Base-by-base conservation (phyloP, 2,797 vertebrate genomes). In the Peromyscus nudipes region DNA sequence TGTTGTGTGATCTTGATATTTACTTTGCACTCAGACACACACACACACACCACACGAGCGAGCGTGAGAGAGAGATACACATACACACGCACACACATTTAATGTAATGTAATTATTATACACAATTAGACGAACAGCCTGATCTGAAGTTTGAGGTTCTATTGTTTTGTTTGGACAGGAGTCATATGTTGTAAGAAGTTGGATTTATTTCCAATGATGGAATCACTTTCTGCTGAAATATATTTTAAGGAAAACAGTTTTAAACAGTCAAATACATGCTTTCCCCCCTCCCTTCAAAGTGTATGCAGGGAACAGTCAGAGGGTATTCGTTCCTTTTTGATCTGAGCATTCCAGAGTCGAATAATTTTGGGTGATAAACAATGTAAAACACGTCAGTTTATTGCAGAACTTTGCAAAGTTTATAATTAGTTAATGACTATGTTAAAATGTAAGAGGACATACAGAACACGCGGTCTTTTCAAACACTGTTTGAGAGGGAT, bases 171-270 rank as follows among this genome's bases (percentile, higher is more conserved):
- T 95, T 96, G 92, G 57, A 89, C 9, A 64, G 84, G 55, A 82
- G 52, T 94, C 52, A 60, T 88, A 89, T 40, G 13, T 84, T 49
- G 37, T 95, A 96, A 91, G 89, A 96, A 79, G 46, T 67, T 93
- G 84, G 62, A 90, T 89, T 89, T 71, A 69, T 94, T 97, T 96
- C 82, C 92, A 96, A 86, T 67, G 40, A 90, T 17, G 4, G 57
- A 95, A 57, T 95, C 93, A 46, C 91, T 77, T 96, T 89, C 84
- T 97, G 80, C 60, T 96, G 92, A 90, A 95, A 79, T 83, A 80
- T 23, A 80, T 96, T 89, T 77, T 91, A 94, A 94, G 49, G 55
- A 55, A 96, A 77, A 69, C 25, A 80, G n/a, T 88, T 96, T 40
- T 75, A 73, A 90, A 73, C 23, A 82, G n/a, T 40, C 34, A 82